Evolutionary conservation across 2,888 invertebrate genomes (phyloP), one percentile per base, ranked within the genome.

Genomic region (Platycnemis pennipes): DNA sequence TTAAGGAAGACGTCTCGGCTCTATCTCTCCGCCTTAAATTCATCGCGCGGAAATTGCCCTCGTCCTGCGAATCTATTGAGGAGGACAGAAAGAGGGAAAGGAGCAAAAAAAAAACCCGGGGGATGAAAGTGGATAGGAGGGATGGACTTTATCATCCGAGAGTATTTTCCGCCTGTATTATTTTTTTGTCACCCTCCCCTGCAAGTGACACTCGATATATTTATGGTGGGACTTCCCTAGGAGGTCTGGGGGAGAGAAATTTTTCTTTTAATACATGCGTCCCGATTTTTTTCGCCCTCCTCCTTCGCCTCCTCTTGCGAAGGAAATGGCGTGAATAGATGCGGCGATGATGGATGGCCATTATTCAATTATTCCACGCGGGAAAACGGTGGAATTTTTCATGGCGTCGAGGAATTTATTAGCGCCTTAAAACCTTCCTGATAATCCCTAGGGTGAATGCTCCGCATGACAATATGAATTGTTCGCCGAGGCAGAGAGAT

Each of bases 361-460:
- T 63, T 63, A 63, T 63, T 63, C 63, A 63, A 63, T 63, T 63
- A 63, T 26, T 63, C 19, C 63, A 7, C 63, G 63, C 49, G 63
- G 26, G 63, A 26, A 63, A 63, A 26, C 8, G 63, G 63, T n/a
- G 63, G 63, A 63, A 63, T 26, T 63, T 63, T 63, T 63, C 63
- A 63, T 63, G 63, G 63, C 63, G 63, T 63, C 63, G 63, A n/a
- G 26, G 63, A 63, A 63, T 63, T 63, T 63, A 63, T 63, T 63
- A 63, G 63, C 63, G 63, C 63, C 63, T 63, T 63, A 63, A 63
- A 63, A 63, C 26, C 63, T 63, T 63, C 63, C 63, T 63, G 19
- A 63, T 63, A n/a, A 63, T 26, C 16, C 7, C 63, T 8, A 7
- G n/a, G 63, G 26, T 22, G 26, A 22, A 63, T 26, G n/a, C 5